Base-by-base conservation (phyloP, 2,797 vertebrate species). In the Psittacula derbiana region DNA sequence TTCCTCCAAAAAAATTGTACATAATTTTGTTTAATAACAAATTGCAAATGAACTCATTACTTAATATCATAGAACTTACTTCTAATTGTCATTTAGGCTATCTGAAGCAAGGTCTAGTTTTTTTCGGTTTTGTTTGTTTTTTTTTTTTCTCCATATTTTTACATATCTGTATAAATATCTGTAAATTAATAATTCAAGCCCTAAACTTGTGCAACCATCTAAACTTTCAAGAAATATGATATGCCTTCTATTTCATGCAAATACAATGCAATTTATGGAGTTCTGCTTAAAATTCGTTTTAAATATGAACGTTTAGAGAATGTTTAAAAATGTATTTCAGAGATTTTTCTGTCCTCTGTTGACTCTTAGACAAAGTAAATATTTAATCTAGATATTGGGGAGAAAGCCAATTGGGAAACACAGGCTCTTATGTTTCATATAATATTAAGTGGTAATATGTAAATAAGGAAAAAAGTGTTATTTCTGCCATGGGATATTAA, bases 321-420 rank as follows among this genome's bases (percentile, higher is more conserved):
- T 76, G 49, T 52, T 95, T 91, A 75, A 70, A 92, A 87, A 92
- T 82, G 49, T 47, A 91, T 94, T 93, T 83, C 61, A 49, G 90
- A 87, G 78, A 64, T 57, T 84, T 88, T 69, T 76, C 58, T 89
- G 78, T 84, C 60, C 53, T 91, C 16, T 96, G 38, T 87, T 93
- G 53, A 60, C 89, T 91, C 50, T 93, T 94, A 72, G 79, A 79
- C 43, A 81, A 82, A 86, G 28, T 92, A 95, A 96, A 92, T 93
- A 92, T 95, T 96, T 96, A 85, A 95, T 85, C 41, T 69, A 57
- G n/a, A 47, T 44, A 82, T 24, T 64, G n/a, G 81, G 71, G 86
- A 93, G 38, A 83, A 89, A 82, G n/a, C 50, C 92, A 93, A 43
- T 55, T 82, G 89, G 79, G 94, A 64, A 92, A 41, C 61, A 73